Conservation (phyloP, 2,113 vertebrate genomes). For the Neodon shergylaensis region DNA sequence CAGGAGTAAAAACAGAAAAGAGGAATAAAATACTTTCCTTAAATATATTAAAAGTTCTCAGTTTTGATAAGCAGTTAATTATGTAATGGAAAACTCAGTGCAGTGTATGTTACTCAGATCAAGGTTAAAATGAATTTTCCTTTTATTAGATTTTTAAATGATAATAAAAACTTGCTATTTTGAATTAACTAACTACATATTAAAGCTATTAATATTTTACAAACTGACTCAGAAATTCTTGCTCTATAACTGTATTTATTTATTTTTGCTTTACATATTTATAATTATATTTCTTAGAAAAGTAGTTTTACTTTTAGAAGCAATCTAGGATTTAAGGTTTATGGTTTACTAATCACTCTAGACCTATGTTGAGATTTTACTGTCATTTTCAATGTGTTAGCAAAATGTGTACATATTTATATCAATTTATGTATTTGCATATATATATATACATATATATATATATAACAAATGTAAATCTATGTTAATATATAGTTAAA, state of each 20-base stretch:
- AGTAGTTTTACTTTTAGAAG: neutral
- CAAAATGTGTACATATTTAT: neutral
- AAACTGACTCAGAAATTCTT: neutral
- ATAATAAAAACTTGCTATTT: neutral
- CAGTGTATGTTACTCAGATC: neutral
- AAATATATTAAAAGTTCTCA: constrained; percentile 25
- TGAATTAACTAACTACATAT: neutral
- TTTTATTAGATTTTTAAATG: neutral
- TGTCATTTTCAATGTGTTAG: neutral
- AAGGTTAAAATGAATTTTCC: neutral
- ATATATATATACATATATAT: no score
- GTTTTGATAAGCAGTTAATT: constrained; percentile 31
- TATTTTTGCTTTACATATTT: neutral
- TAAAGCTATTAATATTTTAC: neutral
- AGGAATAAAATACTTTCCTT: neutral
- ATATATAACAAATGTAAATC: neutral
- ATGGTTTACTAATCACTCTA: neutral
- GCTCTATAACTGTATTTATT: neutral
- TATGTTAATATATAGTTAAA: neutral
- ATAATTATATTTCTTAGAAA: neutral
- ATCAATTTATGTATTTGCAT: neutral
- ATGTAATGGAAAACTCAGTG: neutral
- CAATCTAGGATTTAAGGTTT: neutral
- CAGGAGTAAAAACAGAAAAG: constrained; percentile 22
- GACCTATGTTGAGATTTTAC: neutral